Evolutionary conservation across 2,113 vertebrate genomes (phyloP), one percentile per base, ranked within the genome.

Genomic region (Excalfactoria chinensis): DNA sequence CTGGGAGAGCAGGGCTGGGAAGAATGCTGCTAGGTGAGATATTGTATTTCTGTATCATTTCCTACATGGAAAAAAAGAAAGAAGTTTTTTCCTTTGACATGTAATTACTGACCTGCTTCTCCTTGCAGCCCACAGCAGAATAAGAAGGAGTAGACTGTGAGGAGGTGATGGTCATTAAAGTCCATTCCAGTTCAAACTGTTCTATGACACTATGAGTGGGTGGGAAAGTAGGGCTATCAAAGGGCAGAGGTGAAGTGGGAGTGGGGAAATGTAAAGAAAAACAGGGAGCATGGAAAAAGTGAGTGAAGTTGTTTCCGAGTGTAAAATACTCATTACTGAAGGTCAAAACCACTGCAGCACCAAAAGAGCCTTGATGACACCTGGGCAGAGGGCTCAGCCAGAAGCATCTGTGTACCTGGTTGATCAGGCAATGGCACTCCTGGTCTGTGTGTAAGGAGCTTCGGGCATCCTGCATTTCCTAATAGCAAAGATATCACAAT

Each of bases 1-100:
- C 28, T 55, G 8, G 4, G 21, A 9, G 0, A 1, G 2, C 18
- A 30, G 7, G 66, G 12, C 1, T 77, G 46, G 20, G 18, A 17
- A 81, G 12, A 34, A 67, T 21, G 40, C 48, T 53, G 30, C 16
- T 81, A 41, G 11, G 30, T 71, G 84, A 58, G 25, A 22, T 32
- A 18, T 12, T 48, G 15, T 9, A 55, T 67, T 89, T 93, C 58
- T 64, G 9, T 40, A 25, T 0, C 0, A 32, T 60, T 88, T 88
- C 12, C 71, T 64, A 7, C 1, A 3, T 19, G 22, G 68, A 64
- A 81, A 84, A 86, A 53, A 8, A 22, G 8, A 9, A 84, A 60
- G 34, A 59, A 23, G 21, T 40, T 64, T 81, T 32, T 60, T 14
- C 19, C 19, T 63, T 64, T 48, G 18, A 17, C 59, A 49, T 46